phyloP scores from a whole-genome alignment of 2,797 vertebrate species.

The Myiothlypis chrysogaster region DNA sequence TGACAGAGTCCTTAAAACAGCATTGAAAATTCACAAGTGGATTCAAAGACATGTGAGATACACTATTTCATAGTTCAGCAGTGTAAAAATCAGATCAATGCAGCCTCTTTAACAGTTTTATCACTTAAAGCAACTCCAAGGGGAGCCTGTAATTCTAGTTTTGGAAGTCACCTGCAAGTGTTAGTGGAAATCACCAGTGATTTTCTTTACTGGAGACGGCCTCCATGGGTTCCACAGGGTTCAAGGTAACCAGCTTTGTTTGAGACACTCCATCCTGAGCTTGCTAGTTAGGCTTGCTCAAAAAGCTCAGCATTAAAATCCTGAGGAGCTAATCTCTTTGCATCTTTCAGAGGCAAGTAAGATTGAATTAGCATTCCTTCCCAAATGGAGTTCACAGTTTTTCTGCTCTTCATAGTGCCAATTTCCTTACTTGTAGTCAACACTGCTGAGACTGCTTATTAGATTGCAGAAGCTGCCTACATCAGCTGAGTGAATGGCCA shows the following conservation, averaged over 20 bases:
- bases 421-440: background rate
- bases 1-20: background rate
- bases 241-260: background rate
- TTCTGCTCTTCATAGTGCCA: background rate
- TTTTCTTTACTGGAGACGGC: background rate
- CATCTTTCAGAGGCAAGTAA: background rate
- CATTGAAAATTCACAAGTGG: background rate
- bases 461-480: background rate
- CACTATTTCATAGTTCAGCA: background rate
- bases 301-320: background rate
- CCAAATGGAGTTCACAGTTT: background rate
- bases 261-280: background rate
- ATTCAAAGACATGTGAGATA: background rate
- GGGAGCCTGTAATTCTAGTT: background rate
- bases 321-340: background rate
- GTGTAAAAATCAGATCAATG: background rate
- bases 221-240: background rate
- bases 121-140: background rate
- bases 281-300: background rate
- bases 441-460: background rate
- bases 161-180: background rate
- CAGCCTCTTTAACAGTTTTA: background rate
- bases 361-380: background rate
- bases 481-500: background rate
- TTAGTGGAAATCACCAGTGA: background rate